Percentiles rank a stretch among this genome's conserved stretches.
Evolutionary conservation across 2,797 vertebrate species (phyloP).

Genomic region (Tokudaia tokunoshimensis): DNA sequence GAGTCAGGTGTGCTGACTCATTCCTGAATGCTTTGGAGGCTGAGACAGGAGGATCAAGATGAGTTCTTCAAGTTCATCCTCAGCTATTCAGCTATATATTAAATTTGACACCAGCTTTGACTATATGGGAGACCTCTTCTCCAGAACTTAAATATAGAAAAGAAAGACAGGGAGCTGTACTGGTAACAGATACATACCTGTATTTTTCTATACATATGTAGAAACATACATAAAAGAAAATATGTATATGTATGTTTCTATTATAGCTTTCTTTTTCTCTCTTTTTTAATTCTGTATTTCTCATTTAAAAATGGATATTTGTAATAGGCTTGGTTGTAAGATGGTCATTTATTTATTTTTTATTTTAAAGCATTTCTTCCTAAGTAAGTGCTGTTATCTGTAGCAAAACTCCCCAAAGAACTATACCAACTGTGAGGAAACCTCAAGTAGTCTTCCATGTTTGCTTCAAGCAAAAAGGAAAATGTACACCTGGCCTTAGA

Average conservation of each 20-base stretch:
- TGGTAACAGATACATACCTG: background rate
- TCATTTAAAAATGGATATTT: slow-evolving; percentile 55
- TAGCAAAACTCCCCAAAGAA: slow-evolving; percentile 57
- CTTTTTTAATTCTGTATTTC: slow-evolving; percentile 37
- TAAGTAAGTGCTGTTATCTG: slow-evolving; percentile 46
- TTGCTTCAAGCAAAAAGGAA: background rate
- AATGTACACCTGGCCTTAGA: slow-evolving; percentile 47
- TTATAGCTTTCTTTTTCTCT: background rate
- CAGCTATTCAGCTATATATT: background rate
- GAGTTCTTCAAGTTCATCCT: background rate
- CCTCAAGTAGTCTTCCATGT: slow-evolving; percentile 52
- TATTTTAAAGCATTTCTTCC: slow-evolving; percentile 63
- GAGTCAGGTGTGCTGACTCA: background rate
- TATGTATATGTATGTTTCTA: background rate
- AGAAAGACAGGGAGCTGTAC: background rate
- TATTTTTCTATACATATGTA: too few relatives aligned
- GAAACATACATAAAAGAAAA: background rate
- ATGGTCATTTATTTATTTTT: background rate
- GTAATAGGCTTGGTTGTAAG: slow-evolving; percentile 40
- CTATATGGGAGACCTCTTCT: background rate
- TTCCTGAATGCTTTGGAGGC: background rate
- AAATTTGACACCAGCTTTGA: background rate
- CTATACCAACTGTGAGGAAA: slow-evolving; percentile 40
- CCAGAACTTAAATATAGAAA: background rate
- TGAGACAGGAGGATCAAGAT: background rate